Evolutionary conservation across 1,140 invertebrate genomes (phyloP), one percentile per base, ranked within the genome.

Genomic region (Trissolcus basalis): DNA sequence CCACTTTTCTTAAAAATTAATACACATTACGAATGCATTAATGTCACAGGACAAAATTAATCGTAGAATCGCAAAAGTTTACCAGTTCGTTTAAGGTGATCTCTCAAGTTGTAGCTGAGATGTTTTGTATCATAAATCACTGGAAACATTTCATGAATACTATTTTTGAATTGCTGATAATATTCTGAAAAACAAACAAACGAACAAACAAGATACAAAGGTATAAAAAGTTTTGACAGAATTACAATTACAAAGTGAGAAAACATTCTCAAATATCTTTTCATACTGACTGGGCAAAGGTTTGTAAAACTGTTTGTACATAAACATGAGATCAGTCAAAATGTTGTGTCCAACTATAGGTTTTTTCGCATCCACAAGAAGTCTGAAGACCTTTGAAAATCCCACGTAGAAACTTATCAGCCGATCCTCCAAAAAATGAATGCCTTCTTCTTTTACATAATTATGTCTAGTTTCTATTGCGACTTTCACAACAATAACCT

Each of bases 321-420:
- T 84, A 43, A 95, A 89, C 70, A 95, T 84, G 4, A 93, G 80
- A 85, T 96, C 95, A 56, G 92, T 81, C 36, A 94, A 89, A 35
- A 91, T 80, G 86, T 96, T 96, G 84, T 96, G 94, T 0, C 93
- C 93, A 35, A 95, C 84, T 33, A 96, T 89, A 14, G 93, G 93
- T 88, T 93, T 94, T 69, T 92, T 90, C 11, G 89, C 80, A 2
- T 82, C 77, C 10, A 85, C 81, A 4, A 96, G 80, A 0, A 92
- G 69, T 41, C 91, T 85, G 63, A 94, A 92, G 11, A 96, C 83
- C 82, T 90, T 90, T 9, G 93, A 91, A 82, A 95, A 94, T 15
- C 94, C 94, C 58, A 90, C 68, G 44, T 92, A 85, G 58, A 86
- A 80, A 45, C 90, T 84, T 16, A 93, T 72, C 19, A 93, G 75